Evolutionary conservation across 2,888 invertebrate genomes (phyloP).

Genomic region (Microchrysa polita): DNA sequence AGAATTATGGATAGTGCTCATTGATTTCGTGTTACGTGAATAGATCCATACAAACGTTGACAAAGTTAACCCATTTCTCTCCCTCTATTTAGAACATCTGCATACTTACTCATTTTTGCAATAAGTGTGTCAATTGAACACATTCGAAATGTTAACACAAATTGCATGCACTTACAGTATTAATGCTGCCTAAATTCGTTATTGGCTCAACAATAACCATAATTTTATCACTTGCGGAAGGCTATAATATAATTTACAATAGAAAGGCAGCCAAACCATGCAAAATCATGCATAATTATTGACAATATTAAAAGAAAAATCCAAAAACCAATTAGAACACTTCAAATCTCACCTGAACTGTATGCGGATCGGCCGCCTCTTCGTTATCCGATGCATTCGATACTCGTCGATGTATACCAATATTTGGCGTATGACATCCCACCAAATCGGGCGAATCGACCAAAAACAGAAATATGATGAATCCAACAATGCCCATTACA

Average conservation of each 20-base stretch:
- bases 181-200: constrained; percentile 52
- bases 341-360: constrained; percentile 59
- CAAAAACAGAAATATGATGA: constrained; percentile 83
- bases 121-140: background rate
- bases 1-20: no score
- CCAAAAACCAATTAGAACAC: constrained; percentile 2
- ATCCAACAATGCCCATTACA: constrained; percentile 77
- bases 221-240: constrained; percentile 45
- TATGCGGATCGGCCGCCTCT: constrained; percentile 67
- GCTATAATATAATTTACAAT: constrained; percentile 20
- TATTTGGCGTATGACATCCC: constrained; percentile 62
- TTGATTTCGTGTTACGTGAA: background rate
- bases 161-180: constrained; percentile 57
- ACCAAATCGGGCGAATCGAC: constrained; percentile 84
- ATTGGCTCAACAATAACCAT: constrained; percentile 44
- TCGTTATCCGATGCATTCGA: constrained; percentile 64
- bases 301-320: background rate
- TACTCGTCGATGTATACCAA: constrained; percentile 51
- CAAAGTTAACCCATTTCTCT: constrained; percentile 2
- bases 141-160: constrained; percentile 15
- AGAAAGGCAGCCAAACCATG: constrained; percentile 39
- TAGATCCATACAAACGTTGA: background rate
- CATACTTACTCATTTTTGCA: constrained; percentile 21
- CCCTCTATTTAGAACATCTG: background rate
- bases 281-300: constrained; percentile 44